Evolutionary conservation across 2,888 invertebrate species (phyloP).

Genomic region (Subacronicta megacephala): DNA sequence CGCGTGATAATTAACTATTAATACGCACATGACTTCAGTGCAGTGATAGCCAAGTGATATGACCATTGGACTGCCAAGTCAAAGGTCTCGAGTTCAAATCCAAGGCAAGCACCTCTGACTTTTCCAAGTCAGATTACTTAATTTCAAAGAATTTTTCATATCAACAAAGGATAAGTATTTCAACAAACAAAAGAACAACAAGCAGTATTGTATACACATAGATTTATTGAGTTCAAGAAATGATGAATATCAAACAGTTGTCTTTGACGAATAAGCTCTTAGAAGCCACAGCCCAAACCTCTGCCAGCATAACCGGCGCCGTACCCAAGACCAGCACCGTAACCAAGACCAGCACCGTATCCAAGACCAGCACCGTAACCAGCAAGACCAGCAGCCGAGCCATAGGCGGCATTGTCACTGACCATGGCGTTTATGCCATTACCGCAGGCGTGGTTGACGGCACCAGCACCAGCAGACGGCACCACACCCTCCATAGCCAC

Average conservation of each 20-base stretch:
- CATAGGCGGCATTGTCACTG: constrained; percentile 15
- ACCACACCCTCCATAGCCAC: constrained; percentile 35
- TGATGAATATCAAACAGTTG: background rate
- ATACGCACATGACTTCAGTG: too few relatives aligned
- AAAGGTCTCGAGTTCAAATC: too few relatives aligned
- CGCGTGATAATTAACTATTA: too few relatives aligned
- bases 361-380: constrained; percentile 10
- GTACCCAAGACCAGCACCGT: background rate
- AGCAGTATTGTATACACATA: constrained; percentile 9
- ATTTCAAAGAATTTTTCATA: too few relatives aligned
- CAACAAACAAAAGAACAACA: background rate
- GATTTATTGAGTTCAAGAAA: background rate
- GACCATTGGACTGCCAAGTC: too few relatives aligned
- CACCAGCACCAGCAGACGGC: constrained; percentile 40
- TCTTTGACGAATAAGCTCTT: background rate
- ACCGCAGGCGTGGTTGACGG: constrained; percentile 40
- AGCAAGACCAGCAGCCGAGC: constrained; percentile 39
- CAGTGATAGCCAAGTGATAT: too few relatives aligned
- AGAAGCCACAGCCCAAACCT: constrained; percentile 9
- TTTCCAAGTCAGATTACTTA: too few relatives aligned
- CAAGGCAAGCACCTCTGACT: too few relatives aligned
- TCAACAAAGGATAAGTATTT: too few relatives aligned
- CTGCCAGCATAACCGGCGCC: constrained; percentile 5
- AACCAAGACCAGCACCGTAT: background rate
- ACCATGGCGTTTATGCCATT: constrained; percentile 23